Evolutionary conservation across 2,797 vertebrate genomes (phyloP).

Genomic region (Tauraco hartlaubi): DNA sequence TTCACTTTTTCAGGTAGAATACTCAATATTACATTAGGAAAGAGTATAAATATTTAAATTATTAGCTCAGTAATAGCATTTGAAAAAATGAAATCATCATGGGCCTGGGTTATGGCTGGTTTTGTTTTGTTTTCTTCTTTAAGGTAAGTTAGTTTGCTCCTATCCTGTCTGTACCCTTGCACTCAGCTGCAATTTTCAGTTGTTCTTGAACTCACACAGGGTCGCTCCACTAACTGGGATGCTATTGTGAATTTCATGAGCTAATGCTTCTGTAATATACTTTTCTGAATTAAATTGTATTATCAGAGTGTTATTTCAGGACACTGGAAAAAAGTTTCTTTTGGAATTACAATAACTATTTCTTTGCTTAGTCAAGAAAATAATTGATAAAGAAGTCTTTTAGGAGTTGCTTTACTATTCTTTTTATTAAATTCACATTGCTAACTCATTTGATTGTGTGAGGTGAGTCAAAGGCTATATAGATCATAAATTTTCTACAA

Average conservation of each 20-base stretch:
- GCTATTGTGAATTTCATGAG: background rate
- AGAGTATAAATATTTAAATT: background rate
- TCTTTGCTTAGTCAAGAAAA: background rate
- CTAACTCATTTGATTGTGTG: background rate
- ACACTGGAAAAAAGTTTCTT: background rate
- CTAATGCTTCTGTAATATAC: background rate
- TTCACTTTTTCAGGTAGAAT: background rate
- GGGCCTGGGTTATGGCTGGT: background rate
- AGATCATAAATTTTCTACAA: background rate
- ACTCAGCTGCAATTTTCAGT: background rate
- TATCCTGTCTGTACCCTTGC: background rate
- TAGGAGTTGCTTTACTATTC: background rate
- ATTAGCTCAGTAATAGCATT: background rate
- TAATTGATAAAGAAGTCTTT: background rate
- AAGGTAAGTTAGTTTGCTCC: background rate
- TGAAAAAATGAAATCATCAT: fast-evolving
- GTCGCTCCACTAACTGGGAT: background rate
- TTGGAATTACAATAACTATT: background rate
- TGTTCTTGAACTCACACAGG: background rate
- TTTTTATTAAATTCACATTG: background rate
- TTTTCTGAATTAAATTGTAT: background rate
- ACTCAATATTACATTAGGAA: background rate
- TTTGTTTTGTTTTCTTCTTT: background rate
- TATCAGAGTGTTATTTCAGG: background rate
- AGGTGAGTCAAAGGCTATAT: background rate